Conservation (phyloP, 2,113 vertebrate species). For the Gobiocypris rarus region DNA sequence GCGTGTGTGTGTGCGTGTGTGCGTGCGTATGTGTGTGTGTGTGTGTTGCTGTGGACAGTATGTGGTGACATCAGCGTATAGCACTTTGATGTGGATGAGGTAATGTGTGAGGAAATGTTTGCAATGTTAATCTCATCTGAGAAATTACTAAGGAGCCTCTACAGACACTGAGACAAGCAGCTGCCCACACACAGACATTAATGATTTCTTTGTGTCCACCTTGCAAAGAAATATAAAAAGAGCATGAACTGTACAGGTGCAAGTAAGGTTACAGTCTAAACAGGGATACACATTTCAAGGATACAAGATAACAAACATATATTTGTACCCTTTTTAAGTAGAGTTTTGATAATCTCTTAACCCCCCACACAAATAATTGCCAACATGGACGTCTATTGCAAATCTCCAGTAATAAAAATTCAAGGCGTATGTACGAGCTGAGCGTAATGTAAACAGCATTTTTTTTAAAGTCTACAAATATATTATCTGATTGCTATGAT, state of each 20-base stretch:
- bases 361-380: too few species aligned
- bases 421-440: too few species aligned
- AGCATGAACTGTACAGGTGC: not conserved
- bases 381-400: too few species aligned
- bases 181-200: not conserved
- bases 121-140: constrained; percentile 74
- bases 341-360: too few species aligned
- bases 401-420: too few species aligned
- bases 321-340: too few species aligned
- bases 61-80: constrained; percentile 71
- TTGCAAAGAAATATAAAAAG: not conserved
- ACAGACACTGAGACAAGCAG: constrained; percentile 4
- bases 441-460: too few species aligned
- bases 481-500: too few species aligned
- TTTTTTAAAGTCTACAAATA: too few species aligned
- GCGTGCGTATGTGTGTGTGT: too few species aligned
- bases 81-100: constrained; percentile 78
- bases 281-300: not conserved
- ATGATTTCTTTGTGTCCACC: not conserved
- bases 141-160: constrained; percentile 45
- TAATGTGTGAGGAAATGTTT: constrained; percentile 76
- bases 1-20: constrained; percentile 57
- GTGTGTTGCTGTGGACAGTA: constrained; percentile 71
- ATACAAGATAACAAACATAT: not conserved
- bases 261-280: not conserved